Conservation (phyloP, 2,888 invertebrate genomes). For the Nyleta sp. region DNA sequence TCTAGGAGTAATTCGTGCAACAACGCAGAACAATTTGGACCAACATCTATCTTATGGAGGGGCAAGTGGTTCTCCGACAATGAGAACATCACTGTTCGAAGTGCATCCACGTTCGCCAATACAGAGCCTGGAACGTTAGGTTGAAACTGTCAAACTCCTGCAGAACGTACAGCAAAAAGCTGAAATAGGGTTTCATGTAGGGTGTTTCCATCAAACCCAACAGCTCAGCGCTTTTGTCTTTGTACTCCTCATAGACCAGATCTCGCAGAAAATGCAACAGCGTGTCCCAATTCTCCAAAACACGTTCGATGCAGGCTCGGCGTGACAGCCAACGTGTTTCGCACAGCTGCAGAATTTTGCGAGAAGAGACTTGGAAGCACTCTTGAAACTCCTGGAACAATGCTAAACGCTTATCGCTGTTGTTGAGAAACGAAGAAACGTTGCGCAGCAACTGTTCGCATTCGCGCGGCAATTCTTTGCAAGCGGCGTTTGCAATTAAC, state of each 20-base stretch:
- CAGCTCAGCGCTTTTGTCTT: constrained; percentile 11
- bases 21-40: constrained; percentile 5
- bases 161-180: constrained; percentile 45
- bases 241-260: neutral
- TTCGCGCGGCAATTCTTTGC: constrained; percentile 27
- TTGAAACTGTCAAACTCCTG: constrained; percentile 38
- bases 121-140: constrained; percentile 38
- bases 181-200: constrained; percentile 33
- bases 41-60: constrained; percentile 21
- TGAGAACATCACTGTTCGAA: constrained; percentile 10
- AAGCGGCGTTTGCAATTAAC: constrained; percentile 52
- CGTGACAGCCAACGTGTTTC: constrained; percentile 59
- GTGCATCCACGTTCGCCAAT: constrained; percentile 1
- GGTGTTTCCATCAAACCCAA: neutral
- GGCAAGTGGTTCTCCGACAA: constrained; percentile 5
- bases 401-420: neutral
- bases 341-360: constrained; percentile 30
- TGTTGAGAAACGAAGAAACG: constrained; percentile 29
- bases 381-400: constrained; percentile 7
- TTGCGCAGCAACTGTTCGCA: constrained; percentile 25
- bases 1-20: constrained; percentile 3
- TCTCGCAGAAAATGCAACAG: constrained; percentile 8
- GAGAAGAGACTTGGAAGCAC: constrained; percentile 10
- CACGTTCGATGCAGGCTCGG: constrained; percentile 7
- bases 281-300: constrained; percentile 29